These are phyloP conservation scores for Phylloscopus collybita DNA, from an alignment of 2,797 vertebrate genomes.

Conservation along the genomic window DNA sequence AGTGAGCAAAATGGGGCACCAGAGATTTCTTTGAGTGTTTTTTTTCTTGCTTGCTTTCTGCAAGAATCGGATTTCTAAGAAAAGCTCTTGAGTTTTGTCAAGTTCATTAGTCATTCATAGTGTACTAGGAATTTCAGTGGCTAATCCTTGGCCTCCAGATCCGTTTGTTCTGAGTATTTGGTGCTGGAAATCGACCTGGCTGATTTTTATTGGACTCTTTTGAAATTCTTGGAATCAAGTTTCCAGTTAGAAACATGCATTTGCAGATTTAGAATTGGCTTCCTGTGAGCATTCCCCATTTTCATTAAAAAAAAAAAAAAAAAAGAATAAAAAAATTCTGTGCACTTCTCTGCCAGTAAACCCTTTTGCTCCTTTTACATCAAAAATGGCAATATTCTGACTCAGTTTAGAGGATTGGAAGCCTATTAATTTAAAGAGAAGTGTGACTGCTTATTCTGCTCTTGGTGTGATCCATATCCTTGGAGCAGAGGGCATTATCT, in stretches of 20 bases:
- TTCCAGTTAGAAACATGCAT: conserved; percentile 36
- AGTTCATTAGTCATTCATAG: conserved; percentile 35
- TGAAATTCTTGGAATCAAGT: conserved; percentile 47
- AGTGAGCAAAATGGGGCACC: neutral
- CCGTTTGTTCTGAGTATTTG: conserved; percentile 37
- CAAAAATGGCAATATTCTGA: conserved; percentile 5
- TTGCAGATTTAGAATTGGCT: conserved; percentile 43
- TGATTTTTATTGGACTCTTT: conserved; percentile 10
- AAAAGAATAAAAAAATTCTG: neutral
- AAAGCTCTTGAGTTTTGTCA: conserved; percentile 7
- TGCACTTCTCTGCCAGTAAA: conserved; percentile 36
- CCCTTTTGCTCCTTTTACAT: neutral
- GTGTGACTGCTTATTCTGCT: conserved; percentile 14
- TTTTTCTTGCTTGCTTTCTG: neutral
- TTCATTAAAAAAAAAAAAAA: neutral
- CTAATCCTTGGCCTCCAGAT: conserved; percentile 27
- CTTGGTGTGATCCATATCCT: conserved; percentile 22
- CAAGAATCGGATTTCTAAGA: conserved; percentile 34
- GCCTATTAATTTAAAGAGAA: conserved; percentile 23
- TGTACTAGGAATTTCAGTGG: conserved; percentile 39
- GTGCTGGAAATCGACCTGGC: neutral
- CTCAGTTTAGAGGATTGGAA: conserved; percentile 1
- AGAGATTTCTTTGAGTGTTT: neutral
- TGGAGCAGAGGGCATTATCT: conserved; percentile 47
- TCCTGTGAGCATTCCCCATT: conserved; percentile 13